These are phyloP conservation scores for Scomber colias DNA, from an alignment of 2,113 vertebrate species.

Conservation along the genomic window DNA sequence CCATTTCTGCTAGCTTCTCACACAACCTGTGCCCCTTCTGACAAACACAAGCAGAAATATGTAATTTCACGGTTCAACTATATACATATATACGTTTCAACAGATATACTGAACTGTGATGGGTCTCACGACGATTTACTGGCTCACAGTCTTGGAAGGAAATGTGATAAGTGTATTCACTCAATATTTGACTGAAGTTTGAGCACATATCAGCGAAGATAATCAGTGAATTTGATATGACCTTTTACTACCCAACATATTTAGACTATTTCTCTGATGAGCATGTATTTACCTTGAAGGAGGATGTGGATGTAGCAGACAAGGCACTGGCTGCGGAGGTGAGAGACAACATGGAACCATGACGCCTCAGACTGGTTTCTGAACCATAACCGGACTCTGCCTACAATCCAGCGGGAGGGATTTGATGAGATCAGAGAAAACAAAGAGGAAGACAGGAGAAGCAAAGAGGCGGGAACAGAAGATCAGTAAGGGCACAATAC, in stretches of 20 bases:
- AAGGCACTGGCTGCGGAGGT: constrained; percentile 96
- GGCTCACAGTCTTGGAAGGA: too few relatives aligned
- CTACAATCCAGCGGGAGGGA: constrained; percentile 51
- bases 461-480: constrained; percentile 2
- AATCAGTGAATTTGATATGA: neutral
- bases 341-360: constrained; percentile 98
- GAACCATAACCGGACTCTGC: constrained; percentile 97
- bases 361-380: constrained; percentile 94
- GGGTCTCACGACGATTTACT: too few relatives aligned
- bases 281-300: constrained; percentile 91
- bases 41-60: neutral
- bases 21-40: constrained; percentile 97
- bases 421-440: neutral
- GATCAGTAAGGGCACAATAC: constrained; percentile 15
- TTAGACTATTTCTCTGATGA: neutral
- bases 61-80: neutral
- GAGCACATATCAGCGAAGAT: neutral
- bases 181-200: neutral
- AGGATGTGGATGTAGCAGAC: constrained; percentile 96
- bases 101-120: too few relatives aligned
- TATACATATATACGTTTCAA: too few relatives aligned
- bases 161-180: too few relatives aligned
- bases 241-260: neutral
- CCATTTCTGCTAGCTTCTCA: constrained; percentile 98
- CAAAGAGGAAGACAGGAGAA: neutral